Evolutionary conservation across 2,797 vertebrate genomes (phyloP), one percentile per base, ranked within the genome.

Genomic region (Epinephelus coioides): DNA sequence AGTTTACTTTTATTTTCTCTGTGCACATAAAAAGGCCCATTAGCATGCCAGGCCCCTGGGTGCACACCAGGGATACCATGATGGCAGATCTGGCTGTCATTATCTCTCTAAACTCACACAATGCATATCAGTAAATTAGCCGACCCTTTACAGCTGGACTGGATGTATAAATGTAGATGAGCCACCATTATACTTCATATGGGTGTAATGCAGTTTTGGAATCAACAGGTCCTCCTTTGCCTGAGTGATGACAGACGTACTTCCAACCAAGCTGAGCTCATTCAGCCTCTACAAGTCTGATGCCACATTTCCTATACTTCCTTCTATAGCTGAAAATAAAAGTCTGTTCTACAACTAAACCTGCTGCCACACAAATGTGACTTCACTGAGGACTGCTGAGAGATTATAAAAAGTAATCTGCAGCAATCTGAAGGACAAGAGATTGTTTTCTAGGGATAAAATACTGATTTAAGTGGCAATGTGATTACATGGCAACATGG

Each of bases 391-490:
- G 44, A 73, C 10, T 62, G 69, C 79, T 54, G 46, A 25, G 79
- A 86, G 82, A 89, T 89, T 90, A 86, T 74, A 66, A 69, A 79
- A 82, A 86, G 56, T 87, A 86, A 93, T 91, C 88, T 47, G 2
- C 70, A 62, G 71, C 82, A 43, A 43, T 43, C 9, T 43, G 40
- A 10, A 65, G 50, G 61, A 68, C 63, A 84, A 64, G 73, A 87
- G 55, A 79, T 76, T 74, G 77, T 81, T 88, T 82, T 70, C 75
- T 30, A 75, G 62, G 61, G 80, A 87, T 77, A 25, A 61, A 64
- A 73, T 51, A 73, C 50, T 50, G 73, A 43, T 79, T 69, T 77
- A 3, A 62, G 49, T n/a, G n/a, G 49, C 46, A 57, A 80, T 23
- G 11, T 78, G 65, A 81, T 62, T 78, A 30, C 60, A 76, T 65